A percentile compares a stretch with the other conserved stretches of the same genome.
Conservation (phyloP, 2,797 vertebrate species). For the Pantherophis alleghaniensis region DNA sequence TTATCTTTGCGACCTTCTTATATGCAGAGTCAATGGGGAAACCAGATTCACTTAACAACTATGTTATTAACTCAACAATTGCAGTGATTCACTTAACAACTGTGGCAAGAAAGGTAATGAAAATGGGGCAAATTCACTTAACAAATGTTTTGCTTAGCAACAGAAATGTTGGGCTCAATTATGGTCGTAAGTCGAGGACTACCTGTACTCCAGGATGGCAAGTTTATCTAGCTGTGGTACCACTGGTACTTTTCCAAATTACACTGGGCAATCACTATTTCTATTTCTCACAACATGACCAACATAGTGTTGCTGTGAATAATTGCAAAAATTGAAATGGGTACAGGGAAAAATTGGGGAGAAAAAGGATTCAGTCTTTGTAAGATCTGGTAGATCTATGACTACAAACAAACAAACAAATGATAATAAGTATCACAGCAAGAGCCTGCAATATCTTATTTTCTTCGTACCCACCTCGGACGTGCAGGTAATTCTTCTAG, state of each 20-base stretch:
- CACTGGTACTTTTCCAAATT: not conserved
- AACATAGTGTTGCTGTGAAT: not conserved
- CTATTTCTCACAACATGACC: not conserved
- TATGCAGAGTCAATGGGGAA: not conserved
- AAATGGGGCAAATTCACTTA: not conserved
- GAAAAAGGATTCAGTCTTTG: not conserved
- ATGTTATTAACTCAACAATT: not conserved
- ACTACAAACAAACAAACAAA: not conserved
- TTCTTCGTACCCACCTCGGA: constrained; percentile 77
- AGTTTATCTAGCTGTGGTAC: not conserved
- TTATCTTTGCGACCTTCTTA: not conserved
- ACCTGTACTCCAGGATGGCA: not conserved
- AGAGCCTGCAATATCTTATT: not conserved
- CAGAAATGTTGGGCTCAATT: not conserved
- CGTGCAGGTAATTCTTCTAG: constrained; percentile 88
- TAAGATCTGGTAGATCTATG: not conserved
- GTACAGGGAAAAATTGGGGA: not conserved
- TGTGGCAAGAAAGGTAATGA: not conserved
- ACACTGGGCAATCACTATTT: not conserved
- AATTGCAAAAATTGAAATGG: not conserved
- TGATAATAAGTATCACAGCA: not conserved
- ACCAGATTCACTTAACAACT: not conserved
- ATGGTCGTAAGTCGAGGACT: not conserved
- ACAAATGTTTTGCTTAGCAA: not conserved
- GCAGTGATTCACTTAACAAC: not conserved